phyloP scores from a whole-genome alignment of 30 jellyfish, hydroid and myxozoan species.

The Aurelia coerulea region DNA sequence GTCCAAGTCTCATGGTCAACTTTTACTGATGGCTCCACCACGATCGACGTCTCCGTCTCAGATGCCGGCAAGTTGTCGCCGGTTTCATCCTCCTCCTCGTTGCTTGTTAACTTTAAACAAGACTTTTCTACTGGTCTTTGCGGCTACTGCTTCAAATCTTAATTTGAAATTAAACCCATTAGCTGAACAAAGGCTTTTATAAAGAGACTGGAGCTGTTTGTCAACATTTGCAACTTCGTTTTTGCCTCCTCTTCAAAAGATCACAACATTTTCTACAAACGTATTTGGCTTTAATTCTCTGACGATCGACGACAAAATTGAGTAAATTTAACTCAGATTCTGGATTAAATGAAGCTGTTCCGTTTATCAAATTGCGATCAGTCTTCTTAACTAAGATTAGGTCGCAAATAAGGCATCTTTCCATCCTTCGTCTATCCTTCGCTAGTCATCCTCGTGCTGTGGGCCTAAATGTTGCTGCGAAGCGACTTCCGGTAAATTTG shows the following conservation, averaged over 20 bases:
- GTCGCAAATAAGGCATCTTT: too few relatives aligned
- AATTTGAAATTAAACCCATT: conserved; percentile 13
- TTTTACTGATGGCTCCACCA: not conserved
- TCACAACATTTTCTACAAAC: conserved; percentile 26
- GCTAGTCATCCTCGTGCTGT: too few relatives aligned
- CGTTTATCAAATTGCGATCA: too few relatives aligned
- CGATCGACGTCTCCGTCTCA: not conserved
- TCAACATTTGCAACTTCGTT: conserved; percentile 29
- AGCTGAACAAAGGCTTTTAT: conserved; percentile 16
- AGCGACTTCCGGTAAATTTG: too few relatives aligned
- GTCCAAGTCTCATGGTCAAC: not conserved
- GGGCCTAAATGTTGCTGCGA: too few relatives aligned
- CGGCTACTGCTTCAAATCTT: conserved; percentile 39
- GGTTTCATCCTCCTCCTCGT: not conserved
- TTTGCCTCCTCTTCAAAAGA: conserved; percentile 33
- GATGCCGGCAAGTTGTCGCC: conserved; percentile 21
- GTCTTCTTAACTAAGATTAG: too few relatives aligned
- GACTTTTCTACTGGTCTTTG: conserved; percentile 36
- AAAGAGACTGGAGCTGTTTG: conserved; percentile 39
- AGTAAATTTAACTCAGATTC: too few relatives aligned
- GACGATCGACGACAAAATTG: not conserved
- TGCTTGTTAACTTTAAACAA: conserved; percentile 12
- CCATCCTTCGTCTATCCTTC: too few relatives aligned
- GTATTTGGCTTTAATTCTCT: conserved; percentile 15
- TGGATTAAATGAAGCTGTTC: too few relatives aligned